A percentile compares a stretch with the other conserved stretches of the same genome.
These are phyloP conservation scores for Anagyrus pseudococci DNA, from an alignment of 2,888 invertebrate species.

Conservation along the genomic window DNA sequence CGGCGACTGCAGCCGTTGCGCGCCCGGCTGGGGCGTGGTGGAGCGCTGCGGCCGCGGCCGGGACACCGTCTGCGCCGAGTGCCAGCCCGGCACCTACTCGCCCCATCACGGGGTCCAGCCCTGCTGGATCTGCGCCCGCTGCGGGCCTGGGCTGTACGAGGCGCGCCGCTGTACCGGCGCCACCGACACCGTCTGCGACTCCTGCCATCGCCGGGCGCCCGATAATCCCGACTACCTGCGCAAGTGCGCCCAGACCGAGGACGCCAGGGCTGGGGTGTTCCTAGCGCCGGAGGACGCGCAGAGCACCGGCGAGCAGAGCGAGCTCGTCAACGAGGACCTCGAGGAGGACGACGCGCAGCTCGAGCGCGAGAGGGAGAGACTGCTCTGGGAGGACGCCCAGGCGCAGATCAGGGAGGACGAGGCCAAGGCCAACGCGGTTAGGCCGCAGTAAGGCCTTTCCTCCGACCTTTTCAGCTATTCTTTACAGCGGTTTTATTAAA, in stretches of 20 bases:
- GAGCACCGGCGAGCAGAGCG: conserved; percentile 55
- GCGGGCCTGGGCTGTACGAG: conserved; percentile 61
- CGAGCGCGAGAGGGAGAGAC: conserved; percentile 37
- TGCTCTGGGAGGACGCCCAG: conserved; percentile 52
- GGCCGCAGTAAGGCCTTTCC: conserved; percentile 11
- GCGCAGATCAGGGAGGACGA: conserved; percentile 43
- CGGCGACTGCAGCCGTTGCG: conserved; percentile 57
- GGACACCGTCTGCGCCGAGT: conserved; percentile 59
- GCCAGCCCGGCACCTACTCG: conserved; percentile 57
- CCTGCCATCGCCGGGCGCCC: conserved; percentile 55
- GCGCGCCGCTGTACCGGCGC: conserved; percentile 58
- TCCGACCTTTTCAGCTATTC: not conserved
- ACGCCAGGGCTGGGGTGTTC: conserved; percentile 44
- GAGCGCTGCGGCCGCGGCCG: conserved; percentile 51
- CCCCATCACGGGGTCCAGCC: conserved; percentile 60
- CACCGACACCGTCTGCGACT: conserved; percentile 61
- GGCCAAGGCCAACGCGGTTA: conserved; percentile 17
- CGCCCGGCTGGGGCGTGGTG: conserved; percentile 60
- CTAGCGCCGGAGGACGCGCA: conserved; percentile 57
- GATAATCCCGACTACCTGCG: conserved; percentile 29
- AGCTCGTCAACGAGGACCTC: conserved; percentile 54
- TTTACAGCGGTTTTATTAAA: too few species aligned
- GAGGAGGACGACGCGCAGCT: conserved; percentile 35
- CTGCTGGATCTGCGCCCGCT: conserved; percentile 61
- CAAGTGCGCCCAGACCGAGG: conserved; percentile 16